Conservation (phyloP, 2,113 vertebrate genomes). For the Rhegmatorhina hoffmannsi region DNA sequence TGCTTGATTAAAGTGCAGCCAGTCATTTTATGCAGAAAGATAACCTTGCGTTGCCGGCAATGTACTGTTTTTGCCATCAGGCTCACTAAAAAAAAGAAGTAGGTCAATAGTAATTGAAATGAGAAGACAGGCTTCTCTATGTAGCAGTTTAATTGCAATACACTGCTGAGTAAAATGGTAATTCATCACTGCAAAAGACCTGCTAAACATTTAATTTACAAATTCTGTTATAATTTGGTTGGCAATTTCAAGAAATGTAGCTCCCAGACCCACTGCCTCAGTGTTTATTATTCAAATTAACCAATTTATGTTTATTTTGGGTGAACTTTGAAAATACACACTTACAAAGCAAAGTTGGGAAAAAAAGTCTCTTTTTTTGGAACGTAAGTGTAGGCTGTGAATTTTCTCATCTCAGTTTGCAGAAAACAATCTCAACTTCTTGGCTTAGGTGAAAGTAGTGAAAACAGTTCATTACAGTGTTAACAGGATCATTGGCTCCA, state of each 20-base stretch:
- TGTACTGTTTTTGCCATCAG: not conserved
- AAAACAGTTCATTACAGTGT: not conserved
- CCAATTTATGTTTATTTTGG: not conserved
- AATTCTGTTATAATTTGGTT: not conserved
- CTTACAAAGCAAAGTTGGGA: not conserved
- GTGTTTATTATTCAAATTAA: conserved; percentile 30
- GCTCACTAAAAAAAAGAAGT: not conserved
- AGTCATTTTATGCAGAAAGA: conserved; percentile 3
- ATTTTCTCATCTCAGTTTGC: conserved; percentile 4
- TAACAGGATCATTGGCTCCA: not conserved
- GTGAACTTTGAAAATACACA: not conserved
- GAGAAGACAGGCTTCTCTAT: not conserved
- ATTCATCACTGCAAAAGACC: not conserved
- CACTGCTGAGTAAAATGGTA: conserved; percentile 6
- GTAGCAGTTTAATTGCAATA: not conserved
- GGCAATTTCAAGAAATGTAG: conserved; percentile 21
- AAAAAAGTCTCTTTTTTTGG: not conserved
- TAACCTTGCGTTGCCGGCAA: not conserved
- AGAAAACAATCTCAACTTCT: conserved; percentile 4
- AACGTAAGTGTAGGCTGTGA: not conserved
- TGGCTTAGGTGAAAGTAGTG: not conserved
- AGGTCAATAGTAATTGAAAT: conserved; percentile 29
- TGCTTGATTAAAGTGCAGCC: not conserved
- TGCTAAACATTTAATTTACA: not conserved
- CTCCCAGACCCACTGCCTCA: not conserved